Conservation (phyloP, 2,888 invertebrate species). For the Hydraecia micacea region DNA sequence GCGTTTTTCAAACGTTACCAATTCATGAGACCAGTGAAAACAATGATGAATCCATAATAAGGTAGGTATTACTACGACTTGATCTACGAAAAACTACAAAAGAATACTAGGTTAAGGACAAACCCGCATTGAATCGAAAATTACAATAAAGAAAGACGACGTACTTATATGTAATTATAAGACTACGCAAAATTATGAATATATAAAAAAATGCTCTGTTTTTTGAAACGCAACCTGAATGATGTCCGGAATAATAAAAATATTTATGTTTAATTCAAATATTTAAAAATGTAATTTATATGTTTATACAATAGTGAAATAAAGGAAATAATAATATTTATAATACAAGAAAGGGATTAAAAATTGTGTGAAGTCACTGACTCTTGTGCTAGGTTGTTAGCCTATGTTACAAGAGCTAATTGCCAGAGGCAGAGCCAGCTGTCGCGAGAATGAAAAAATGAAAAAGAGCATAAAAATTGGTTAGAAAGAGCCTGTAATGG, state of each 20-base stretch:
- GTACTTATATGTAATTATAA: not conserved
- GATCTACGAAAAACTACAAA: constrained; percentile 21
- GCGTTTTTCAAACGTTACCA: not conserved
- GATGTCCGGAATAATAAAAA: not conserved
- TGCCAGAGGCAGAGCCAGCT: too few species aligned
- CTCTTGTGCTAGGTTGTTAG: not conserved
- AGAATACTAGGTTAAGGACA: constrained; percentile 28
- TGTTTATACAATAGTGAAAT: not conserved
- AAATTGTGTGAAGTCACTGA: not conserved
- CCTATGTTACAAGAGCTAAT: not conserved
- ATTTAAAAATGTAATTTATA: not conserved
- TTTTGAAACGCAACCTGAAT: not conserved
- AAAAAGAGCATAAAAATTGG: not conserved
- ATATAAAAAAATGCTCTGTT: not conserved
- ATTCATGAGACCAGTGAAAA: not conserved
- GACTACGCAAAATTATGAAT: not conserved
- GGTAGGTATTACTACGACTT: constrained; percentile 1
- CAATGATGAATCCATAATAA: constrained; percentile 37
- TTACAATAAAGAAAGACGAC: not conserved
- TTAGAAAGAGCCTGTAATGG: not conserved
- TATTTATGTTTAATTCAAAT: not conserved
- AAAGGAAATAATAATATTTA: not conserved
- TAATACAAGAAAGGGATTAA: not conserved
- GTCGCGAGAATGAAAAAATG: not conserved
- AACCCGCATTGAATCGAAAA: constrained; percentile 2